phyloP scores from a whole-genome alignment of 2,113 vertebrate genomes.

The Triplophysa siluroides region DNA sequence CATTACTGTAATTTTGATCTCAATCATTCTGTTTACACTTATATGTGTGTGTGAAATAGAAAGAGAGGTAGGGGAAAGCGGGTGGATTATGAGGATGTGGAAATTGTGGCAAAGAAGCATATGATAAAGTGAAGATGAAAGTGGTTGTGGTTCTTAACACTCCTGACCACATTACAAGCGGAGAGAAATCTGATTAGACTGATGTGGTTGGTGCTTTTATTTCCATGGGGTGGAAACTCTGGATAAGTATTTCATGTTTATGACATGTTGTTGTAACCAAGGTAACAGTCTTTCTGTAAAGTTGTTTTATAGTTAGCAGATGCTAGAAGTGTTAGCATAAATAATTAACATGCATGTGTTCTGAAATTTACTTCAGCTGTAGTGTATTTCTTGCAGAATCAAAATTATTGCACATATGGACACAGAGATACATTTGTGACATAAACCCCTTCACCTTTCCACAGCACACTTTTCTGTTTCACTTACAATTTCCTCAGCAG shows the following conservation, averaged over 20 bases:
- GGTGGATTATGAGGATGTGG: conserved; percentile 6
- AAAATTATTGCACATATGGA: too few relatives aligned
- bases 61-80: neutral
- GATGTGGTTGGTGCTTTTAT: neutral
- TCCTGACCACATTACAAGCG: neutral
- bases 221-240: conserved; percentile 1
- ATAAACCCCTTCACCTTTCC: neutral
- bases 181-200: conserved; percentile 11
- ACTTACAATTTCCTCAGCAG: neutral
- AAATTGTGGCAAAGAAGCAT: neutral
- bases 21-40: neutral
- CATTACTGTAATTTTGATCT: conserved; percentile 4
- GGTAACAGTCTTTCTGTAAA: conserved; percentile 26
- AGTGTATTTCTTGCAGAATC: too few relatives aligned
- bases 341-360: conserved; percentile 19
- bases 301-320: conserved; percentile 34
- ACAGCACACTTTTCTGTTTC: neutral
- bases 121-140: conserved; percentile 10
- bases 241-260: conserved; percentile 15
- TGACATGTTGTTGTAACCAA: neutral
- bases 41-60: conserved; percentile 4
- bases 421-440: too few relatives aligned
- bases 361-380: neutral
- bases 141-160: neutral
- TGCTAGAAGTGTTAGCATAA: conserved; percentile 28